Evolutionary conservation across 2,113 vertebrate species (phyloP).

Genomic region (Pluvianellus socialis): DNA sequence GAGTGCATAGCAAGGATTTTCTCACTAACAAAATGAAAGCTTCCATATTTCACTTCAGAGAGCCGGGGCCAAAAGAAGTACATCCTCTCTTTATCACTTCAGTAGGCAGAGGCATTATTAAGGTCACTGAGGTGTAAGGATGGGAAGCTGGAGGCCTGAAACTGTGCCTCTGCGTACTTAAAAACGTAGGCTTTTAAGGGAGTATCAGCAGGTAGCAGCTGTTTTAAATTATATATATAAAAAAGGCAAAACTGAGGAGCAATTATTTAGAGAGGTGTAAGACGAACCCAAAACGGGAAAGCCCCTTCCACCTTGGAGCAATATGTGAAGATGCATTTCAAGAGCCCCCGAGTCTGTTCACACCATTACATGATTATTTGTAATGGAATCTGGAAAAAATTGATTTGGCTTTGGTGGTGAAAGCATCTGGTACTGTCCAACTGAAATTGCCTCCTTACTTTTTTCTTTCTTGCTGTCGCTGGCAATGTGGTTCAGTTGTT

Average conservation of each 20-base stretch:
- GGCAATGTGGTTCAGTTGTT: background rate
- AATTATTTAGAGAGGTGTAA: background rate
- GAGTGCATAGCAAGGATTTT: conserved; percentile 37
- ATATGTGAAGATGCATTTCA: background rate
- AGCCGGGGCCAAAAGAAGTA: conserved; percentile 3
- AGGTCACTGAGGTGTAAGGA: conserved; percentile 51
- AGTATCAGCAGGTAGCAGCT: conserved; percentile 1
- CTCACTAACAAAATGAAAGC: conserved; percentile 40
- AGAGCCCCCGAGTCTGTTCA: background rate
- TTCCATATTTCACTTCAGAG: conserved; percentile 49
- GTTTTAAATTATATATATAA: background rate
- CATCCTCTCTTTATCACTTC: conserved; percentile 49
- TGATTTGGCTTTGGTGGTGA: background rate
- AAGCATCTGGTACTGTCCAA: background rate
- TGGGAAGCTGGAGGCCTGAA: conserved; percentile 32
- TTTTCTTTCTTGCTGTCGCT: background rate
- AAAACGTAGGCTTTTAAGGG: background rate
- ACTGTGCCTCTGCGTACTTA: background rate
- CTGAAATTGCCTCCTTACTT: background rate
- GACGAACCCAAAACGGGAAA: background rate
- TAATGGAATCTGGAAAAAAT: background rate
- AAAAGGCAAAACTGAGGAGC: background rate
- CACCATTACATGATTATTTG: background rate
- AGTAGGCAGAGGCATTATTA: conserved; percentile 53
- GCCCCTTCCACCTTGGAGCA: background rate